Percentiles rank a stretch among this genome's conserved stretches.
Conservation (phyloP, 2,888 invertebrate genomes). For the Lithophane socia region DNA sequence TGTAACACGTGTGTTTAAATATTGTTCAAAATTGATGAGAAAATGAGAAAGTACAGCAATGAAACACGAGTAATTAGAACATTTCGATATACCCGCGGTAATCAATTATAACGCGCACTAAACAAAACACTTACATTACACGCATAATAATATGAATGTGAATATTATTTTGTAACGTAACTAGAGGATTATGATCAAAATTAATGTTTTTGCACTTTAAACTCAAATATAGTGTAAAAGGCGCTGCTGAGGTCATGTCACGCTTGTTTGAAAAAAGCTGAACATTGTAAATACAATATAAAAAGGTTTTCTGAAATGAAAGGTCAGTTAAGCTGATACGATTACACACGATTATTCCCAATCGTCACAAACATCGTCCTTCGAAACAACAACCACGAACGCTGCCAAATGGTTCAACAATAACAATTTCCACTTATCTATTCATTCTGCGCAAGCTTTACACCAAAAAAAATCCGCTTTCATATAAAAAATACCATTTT, state of each 20-base stretch:
- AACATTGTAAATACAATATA: neutral
- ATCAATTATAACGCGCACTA: slow-evolving; percentile 7
- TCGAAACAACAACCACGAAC: slow-evolving; percentile 16
- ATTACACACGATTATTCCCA: slow-evolving; percentile 10
- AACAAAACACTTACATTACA: slow-evolving; percentile 22
- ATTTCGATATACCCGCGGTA: neutral
- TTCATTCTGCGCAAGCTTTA: slow-evolving; percentile 44
- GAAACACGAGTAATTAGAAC: slow-evolving; percentile 14
- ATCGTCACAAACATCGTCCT: slow-evolving; percentile 24
- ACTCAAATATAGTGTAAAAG: neutral
- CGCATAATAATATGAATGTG: neutral
- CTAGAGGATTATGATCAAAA: slow-evolving; percentile 1
- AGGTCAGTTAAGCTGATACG: slow-evolving; percentile 21
- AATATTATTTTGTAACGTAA: slow-evolving; percentile 5
- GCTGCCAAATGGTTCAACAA: slow-evolving; percentile 45
- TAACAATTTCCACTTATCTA: slow-evolving; percentile 58
- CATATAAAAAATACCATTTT: slow-evolving; percentile 69
- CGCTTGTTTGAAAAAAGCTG: too few relatives aligned
- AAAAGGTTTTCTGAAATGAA: neutral
- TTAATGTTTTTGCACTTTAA: neutral
- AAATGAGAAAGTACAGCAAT: slow-evolving; percentile 12
- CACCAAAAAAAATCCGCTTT: slow-evolving; percentile 55
- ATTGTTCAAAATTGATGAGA: slow-evolving; percentile 17
- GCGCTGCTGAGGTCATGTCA: neutral
- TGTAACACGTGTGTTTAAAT: slow-evolving; percentile 27